Evolutionary conservation across 2,113 vertebrate genomes (phyloP).

Genomic region (Salvelinus fontinalis): DNA sequence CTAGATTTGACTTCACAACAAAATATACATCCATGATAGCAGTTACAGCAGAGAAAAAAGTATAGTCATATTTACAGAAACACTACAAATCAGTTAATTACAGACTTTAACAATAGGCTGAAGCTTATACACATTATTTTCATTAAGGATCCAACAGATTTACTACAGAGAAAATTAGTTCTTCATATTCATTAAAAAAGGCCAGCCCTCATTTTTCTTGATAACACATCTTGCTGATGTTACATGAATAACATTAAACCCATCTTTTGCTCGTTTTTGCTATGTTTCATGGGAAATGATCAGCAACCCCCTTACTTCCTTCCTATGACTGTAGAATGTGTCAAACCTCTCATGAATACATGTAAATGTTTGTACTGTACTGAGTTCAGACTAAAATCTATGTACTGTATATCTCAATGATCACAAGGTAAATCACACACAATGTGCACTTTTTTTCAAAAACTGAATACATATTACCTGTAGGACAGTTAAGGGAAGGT

Average conservation of each 20-base stretch:
- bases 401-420: not conserved
- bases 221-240: not conserved
- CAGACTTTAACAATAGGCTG: too few relatives aligned
- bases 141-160: constrained; percentile 5
- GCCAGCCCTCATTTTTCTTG: constrained; percentile 18
- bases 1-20: not conserved
- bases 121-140: too few relatives aligned
- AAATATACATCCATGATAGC: too few relatives aligned
- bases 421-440: too few relatives aligned
- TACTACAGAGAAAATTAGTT: not conserved
- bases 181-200: constrained; percentile 12
- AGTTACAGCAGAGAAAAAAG: too few relatives aligned
- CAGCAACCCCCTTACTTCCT: constrained; percentile 8
- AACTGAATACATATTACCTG: not conserved
- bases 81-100: too few relatives aligned
- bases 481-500: not conserved
- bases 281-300: constrained; percentile 16
- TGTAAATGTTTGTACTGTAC: not conserved
- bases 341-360: constrained; percentile 4
- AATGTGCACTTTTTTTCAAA: not conserved
- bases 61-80: too few relatives aligned
- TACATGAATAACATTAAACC: constrained; percentile 38
- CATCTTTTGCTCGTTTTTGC: constrained; percentile 10
- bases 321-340: not conserved
- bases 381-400: not conserved